Conservation (phyloP, 2,888 invertebrate species). For the Drosophila engyochracea region DNA sequence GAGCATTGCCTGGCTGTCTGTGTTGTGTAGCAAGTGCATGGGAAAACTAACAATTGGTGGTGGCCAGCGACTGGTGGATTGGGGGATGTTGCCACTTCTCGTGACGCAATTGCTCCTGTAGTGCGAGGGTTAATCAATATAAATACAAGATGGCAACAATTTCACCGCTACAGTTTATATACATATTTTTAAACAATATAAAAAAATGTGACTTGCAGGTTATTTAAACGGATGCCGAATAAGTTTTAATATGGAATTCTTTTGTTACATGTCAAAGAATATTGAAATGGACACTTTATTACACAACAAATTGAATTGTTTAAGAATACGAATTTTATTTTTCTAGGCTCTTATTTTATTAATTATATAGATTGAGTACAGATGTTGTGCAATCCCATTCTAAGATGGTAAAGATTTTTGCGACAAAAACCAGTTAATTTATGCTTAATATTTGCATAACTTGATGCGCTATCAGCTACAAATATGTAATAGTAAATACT, state of each 20-base stretch:
- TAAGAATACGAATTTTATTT: too few species aligned
- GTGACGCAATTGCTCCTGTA: slow-evolving; percentile 69
- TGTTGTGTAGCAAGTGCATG: slow-evolving; percentile 37
- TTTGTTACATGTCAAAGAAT: not conserved
- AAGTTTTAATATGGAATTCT: not conserved
- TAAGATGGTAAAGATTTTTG: not conserved
- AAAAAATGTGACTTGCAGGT: not conserved
- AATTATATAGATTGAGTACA: not conserved
- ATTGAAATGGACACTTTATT: not conserved
- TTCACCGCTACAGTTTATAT: not conserved
- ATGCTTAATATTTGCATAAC: not conserved
- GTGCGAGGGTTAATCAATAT: slow-evolving; percentile 39
- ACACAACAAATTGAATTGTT: not conserved
- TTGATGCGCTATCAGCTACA: not conserved
- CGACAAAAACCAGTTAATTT: not conserved
- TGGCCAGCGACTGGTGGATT: slow-evolving; percentile 25
- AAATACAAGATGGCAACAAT: not conserved
- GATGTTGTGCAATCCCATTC: not conserved
- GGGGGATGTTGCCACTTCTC: slow-evolving; percentile 8
- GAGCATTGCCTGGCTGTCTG: slow-evolving; percentile 29
- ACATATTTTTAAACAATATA: not conserved
- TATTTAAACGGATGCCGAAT: not conserved
- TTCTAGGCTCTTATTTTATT: not conserved
- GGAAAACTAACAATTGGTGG: slow-evolving; percentile 30
- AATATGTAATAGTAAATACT: not conserved